Percentiles rank a stretch among this genome's conserved stretches.
phyloP scores from a whole-genome alignment of 2,888 invertebrate genomes.

The Mythimna albipuncta region DNA sequence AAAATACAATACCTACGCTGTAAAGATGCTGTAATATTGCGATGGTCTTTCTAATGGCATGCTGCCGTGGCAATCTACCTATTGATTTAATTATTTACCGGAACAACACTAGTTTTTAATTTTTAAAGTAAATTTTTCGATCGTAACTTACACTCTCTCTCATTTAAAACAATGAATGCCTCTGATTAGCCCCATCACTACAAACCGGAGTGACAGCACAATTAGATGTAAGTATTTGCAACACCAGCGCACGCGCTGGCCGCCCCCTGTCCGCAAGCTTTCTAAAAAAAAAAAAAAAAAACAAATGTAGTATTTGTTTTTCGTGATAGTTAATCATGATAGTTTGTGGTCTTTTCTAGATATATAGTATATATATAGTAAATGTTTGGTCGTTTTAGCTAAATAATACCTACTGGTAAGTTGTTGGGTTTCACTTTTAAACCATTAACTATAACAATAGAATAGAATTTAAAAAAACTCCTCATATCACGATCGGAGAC shows the following conservation, averaged over 20 bases:
- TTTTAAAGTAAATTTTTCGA: too few relatives aligned
- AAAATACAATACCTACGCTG: too few relatives aligned
- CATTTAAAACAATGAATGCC: not conserved
- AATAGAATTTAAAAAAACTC: too few relatives aligned
- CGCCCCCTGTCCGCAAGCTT: conserved; percentile 32
- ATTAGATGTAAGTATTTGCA: conserved; percentile 78
- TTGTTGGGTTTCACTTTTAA: not conserved
- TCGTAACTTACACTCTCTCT: not conserved
- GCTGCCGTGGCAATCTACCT: too few relatives aligned
- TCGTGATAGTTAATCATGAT: too few relatives aligned
- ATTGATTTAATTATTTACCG: not conserved
- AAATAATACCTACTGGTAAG: not conserved
- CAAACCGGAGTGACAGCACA: conserved; percentile 75
- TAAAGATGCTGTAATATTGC: too few relatives aligned
- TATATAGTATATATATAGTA: too few relatives aligned
- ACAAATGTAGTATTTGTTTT: too few relatives aligned
- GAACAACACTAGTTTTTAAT: not conserved
- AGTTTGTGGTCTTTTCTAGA: conserved; percentile 15
- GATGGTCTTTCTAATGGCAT: too few relatives aligned
- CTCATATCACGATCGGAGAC: too few relatives aligned
- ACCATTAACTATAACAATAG: accelerated
- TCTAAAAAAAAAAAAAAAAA: conserved; percentile 55
- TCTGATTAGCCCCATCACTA: conserved; percentile 73
- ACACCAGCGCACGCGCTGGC: conserved; percentile 76
- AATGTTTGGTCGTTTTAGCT: conserved; percentile 7